Conservation (phyloP, 1,140 invertebrate genomes). For the Rhyacophila brunnea region DNA sequence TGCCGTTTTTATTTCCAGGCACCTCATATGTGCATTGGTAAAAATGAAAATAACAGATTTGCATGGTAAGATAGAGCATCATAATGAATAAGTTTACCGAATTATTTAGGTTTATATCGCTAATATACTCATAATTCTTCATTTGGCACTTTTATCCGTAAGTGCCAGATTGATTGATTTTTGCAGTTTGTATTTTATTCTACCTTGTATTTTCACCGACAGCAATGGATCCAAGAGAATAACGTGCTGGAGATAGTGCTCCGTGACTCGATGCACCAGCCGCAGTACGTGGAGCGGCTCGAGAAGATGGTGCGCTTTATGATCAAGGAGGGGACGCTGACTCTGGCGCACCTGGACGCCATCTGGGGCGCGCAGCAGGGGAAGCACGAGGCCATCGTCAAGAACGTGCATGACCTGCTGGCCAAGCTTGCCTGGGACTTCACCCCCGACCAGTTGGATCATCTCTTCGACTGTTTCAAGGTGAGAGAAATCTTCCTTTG, state of each 20-base stretch:
- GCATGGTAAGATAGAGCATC: no score
- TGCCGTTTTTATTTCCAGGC: no score
- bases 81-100: no score
- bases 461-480: slow-evolving; percentile 97
- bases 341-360: slow-evolving; percentile 87
- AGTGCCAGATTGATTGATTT: no score
- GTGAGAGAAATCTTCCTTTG: no score
- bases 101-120: no score
- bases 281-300: slow-evolving; percentile 96
- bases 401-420: slow-evolving; percentile 94
- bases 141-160: no score
- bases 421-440: slow-evolving; percentile 99
- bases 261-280: slow-evolving; percentile 93
- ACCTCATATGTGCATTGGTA: no score
- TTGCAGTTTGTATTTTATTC: no score
- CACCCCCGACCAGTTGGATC: slow-evolving; percentile 93
- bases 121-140: no score
- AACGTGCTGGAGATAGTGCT: slow-evolving; percentile 94
- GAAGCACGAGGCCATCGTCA: slow-evolving; percentile 94
- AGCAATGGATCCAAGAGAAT: slow-evolving; percentile 97
- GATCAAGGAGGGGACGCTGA: slow-evolving; percentile 92
- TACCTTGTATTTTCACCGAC: no score
- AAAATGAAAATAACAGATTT: no score
- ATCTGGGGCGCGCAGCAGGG: slow-evolving; percentile 95
- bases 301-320: slow-evolving; percentile 97